Evolutionary conservation across 64 coral and sea anemone genomes (phyloP), one percentile per base, ranked within the genome.

Genomic region (Hydrozoanthus tunicans): DNA sequence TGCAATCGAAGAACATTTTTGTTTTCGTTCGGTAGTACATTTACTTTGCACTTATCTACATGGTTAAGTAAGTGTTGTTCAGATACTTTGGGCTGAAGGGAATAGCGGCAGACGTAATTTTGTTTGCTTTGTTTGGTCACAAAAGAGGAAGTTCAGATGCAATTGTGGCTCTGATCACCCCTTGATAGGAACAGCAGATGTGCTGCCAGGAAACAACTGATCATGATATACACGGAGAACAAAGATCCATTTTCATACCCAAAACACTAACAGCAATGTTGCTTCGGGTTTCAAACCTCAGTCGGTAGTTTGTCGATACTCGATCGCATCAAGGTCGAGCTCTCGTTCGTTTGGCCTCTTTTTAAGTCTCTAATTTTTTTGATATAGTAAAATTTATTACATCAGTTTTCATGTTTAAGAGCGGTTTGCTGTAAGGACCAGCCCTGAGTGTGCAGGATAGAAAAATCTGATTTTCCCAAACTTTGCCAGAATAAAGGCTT

Each of bases 221-320:
- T 20, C 20, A 20, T 20, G 20, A 20, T 15, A 77, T 77, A 77
- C 15, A 23, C 20, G 7, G 73, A 77, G 17, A 80, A 80, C 7
- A 80, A 5, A 24, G 52, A 26, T 80, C n/a, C 59, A 32, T 86
- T 69, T 70, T 86, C 83, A 26, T 59, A 82, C 53, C 80, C 80
- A 61, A 82, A 60, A 82, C 55, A 61, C 61, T 82, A 15, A 86
- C 63, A 52, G 83, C 63, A 66, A 86, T 86, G 68, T 86, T 71
- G 32, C 71, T 86, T 53, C 68, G 83, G 11, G 53, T 65, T 54
- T 86, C 83, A 51, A 86, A 86, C 53, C 54, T 86, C 1, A 10
- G 24, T 69, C 83, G 68, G 71, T 86, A 20, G 83, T 86, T 5
- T 59, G 53, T 56, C 53, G 80, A 15, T 59, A 82, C 56, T 82